These are phyloP conservation scores for Pseudachorutes palmiensis DNA, from an alignment of 1,140 invertebrate species.

Conservation along the genomic window DNA sequence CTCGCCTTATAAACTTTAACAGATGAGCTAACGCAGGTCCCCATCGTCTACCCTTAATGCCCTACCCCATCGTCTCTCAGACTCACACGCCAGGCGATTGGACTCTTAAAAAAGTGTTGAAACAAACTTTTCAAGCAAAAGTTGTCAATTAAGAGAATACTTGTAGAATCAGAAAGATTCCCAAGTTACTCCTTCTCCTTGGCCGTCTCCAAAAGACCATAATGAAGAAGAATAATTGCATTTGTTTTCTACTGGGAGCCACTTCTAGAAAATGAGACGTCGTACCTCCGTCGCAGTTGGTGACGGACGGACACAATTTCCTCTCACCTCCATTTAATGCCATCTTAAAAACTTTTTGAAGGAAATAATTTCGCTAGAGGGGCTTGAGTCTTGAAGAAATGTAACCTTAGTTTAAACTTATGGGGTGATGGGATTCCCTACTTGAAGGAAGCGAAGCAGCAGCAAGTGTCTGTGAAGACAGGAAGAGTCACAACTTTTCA, in stretches of 20 bases:
- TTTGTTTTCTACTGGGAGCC: background rate
- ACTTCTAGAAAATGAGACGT: background rate
- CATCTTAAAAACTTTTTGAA: background rate
- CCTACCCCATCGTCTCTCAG: too few relatives aligned
- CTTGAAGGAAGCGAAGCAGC: too few relatives aligned
- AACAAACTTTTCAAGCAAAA: background rate
- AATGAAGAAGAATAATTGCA: constrained; percentile 9
- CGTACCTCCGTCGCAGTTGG: background rate
- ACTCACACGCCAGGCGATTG: background rate
- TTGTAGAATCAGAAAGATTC: constrained; percentile 2
- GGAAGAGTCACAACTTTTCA: background rate
- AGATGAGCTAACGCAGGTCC: background rate
- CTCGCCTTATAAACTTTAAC: constrained; percentile 5
- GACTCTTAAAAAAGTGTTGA: constrained; percentile 5
- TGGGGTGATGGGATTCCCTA: too few relatives aligned
- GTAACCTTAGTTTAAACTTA: too few relatives aligned
- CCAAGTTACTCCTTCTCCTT: background rate
- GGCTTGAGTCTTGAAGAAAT: too few relatives aligned
- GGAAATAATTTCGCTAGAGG: too few relatives aligned
- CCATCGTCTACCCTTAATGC: background rate
- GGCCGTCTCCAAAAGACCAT: too few relatives aligned
- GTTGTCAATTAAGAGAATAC: constrained; percentile 11
- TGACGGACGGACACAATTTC: background rate
- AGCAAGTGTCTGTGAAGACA: too few relatives aligned
- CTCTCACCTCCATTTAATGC: background rate